These are phyloP conservation scores for Bombus waltoni DNA, from an alignment of 1,140 invertebrate species.

Conservation along the genomic window DNA sequence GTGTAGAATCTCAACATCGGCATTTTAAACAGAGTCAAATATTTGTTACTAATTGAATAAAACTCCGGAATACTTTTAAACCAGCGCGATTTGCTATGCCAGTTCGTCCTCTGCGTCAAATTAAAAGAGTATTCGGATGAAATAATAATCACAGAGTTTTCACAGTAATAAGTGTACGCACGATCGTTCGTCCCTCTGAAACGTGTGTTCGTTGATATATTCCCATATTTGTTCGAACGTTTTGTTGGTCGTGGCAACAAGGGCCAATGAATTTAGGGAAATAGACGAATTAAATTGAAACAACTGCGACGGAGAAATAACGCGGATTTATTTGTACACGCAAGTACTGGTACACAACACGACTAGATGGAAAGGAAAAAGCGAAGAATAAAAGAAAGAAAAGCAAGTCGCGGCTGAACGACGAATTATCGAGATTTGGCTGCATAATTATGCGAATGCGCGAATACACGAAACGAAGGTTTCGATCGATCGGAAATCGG, in stretches of 20 bases:
- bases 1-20: not conserved
- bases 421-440: conserved; percentile 36
- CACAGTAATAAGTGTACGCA: not conserved
- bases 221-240: not conserved
- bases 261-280: not conserved
- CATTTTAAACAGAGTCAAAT: not conserved
- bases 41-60: not conserved
- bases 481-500: not conserved
- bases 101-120: not conserved
- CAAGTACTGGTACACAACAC: conserved; percentile 16
- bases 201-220: not conserved
- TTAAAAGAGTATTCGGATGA: not conserved
- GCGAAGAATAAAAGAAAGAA: not conserved
- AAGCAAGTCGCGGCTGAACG: not conserved
- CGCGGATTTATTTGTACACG: conserved; percentile 26
- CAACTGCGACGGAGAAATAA: not conserved
- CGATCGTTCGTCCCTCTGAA: not conserved
- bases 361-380: not conserved
- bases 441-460: not conserved
- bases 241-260: not conserved
- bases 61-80: no score
- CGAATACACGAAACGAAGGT: not conserved
- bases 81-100: not conserved
- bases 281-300: conserved; percentile 27
- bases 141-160: not conserved